Percentiles rank a stretch among this genome's conserved stretches.
phyloP scores from a whole-genome alignment of 2,888 invertebrate genomes.

The Artemia sp. region DNA sequence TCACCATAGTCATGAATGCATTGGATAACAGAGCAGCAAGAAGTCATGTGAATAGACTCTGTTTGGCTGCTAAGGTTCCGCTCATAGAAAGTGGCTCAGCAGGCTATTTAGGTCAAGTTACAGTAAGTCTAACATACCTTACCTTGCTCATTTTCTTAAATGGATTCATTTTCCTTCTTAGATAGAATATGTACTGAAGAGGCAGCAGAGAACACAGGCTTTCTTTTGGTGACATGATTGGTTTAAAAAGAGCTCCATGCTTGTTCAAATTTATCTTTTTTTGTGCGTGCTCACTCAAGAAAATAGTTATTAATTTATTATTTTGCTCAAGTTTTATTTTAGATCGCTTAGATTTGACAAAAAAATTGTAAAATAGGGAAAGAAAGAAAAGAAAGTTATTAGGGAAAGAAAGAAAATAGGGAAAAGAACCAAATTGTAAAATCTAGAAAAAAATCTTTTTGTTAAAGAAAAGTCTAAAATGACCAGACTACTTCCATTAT shows the following conservation, averaged over 20 bases:
- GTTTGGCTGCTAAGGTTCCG: constrained; percentile 81
- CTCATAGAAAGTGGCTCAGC: constrained; percentile 93
- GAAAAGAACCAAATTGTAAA: too few relatives aligned
- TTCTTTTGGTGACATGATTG: background rate
- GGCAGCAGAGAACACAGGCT: background rate
- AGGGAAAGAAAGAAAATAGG: too few relatives aligned
- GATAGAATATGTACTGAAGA: background rate
- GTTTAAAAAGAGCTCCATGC: background rate
- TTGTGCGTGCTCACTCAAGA: background rate
- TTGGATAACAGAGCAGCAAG: constrained; percentile 89
- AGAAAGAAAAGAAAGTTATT: too few relatives aligned
- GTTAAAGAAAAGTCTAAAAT: too few relatives aligned
- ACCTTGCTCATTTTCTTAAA: constrained; percentile 15
- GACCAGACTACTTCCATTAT: too few relatives aligned
- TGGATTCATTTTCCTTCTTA: background rate
- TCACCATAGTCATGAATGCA: constrained; percentile 83
- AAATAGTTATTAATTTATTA: background rate
- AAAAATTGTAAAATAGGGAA: too few relatives aligned
- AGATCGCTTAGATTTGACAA: too few relatives aligned
- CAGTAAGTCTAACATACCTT: constrained; percentile 32
- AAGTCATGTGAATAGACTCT: constrained; percentile 97
- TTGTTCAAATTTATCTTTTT: background rate
- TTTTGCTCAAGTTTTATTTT: constrained; percentile 1
- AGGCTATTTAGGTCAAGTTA: constrained; percentile 79
- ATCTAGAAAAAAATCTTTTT: too few relatives aligned